phyloP scores from a whole-genome alignment of 2,797 vertebrate genomes.

The Pitangus sulphuratus region DNA sequence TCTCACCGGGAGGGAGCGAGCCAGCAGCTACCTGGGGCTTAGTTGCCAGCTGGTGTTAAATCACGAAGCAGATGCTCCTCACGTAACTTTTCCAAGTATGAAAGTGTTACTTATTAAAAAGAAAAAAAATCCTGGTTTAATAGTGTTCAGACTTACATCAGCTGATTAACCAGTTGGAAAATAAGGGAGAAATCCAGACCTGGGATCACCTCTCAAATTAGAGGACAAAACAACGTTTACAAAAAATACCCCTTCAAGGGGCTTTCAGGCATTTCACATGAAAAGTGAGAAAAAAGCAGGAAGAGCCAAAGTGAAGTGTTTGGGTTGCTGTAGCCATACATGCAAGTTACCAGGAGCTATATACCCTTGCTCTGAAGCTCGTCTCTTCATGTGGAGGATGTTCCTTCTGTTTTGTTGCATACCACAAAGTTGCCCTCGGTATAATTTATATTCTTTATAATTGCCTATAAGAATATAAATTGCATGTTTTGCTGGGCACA shows the following conservation, averaged over 20 bases:
- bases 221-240: background rate
- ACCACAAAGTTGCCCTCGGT: rapidly evolving
- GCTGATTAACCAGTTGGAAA: background rate
- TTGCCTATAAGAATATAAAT: background rate
- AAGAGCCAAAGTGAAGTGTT: background rate
- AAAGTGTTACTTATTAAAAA: background rate
- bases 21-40: background rate
- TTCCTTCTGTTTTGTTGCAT: background rate
- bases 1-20: background rate
- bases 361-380: background rate
- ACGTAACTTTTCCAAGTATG: background rate
- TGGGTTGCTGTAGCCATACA: background rate
- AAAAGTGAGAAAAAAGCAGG: background rate
- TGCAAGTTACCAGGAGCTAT: background rate
- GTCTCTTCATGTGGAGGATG: background rate
- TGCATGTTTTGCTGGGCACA: background rate
- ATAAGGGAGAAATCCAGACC: background rate
- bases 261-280: background rate
- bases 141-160: background rate
- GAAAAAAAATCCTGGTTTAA: background rate
- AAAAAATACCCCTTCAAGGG: background rate
- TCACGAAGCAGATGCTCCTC: background rate
- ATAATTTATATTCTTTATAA: background rate
- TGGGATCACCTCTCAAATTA: background rate
- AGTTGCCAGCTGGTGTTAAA: background rate